phyloP scores from a whole-genome alignment of 2,888 invertebrate species.

The Entomobrya proxima region DNA sequence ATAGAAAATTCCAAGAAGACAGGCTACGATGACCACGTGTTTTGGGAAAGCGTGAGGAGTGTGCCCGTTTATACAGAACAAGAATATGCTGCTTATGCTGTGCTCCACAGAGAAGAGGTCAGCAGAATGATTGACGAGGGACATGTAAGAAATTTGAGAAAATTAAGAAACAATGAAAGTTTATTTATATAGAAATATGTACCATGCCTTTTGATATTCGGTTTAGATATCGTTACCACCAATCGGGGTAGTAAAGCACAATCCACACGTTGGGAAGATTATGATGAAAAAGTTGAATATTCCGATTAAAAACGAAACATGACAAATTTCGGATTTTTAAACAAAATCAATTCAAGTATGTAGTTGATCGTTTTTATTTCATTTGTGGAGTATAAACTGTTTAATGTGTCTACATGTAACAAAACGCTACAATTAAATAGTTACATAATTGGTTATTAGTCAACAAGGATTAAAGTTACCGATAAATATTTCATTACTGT shows the following conservation, averaged over 20 bases:
- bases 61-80: background rate
- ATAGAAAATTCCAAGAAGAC: background rate
- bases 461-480: too few relatives aligned
- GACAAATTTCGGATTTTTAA: too few relatives aligned
- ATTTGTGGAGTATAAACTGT: too few relatives aligned
- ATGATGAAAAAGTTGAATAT: background rate
- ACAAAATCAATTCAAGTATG: too few relatives aligned
- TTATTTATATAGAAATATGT: too few relatives aligned
- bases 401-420: too few relatives aligned
- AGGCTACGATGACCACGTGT: conserved; percentile 29
- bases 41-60: conserved; percentile 14
- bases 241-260: background rate
- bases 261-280: background rate
- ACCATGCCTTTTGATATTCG: background rate
- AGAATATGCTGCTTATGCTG: conserved; percentile 17
- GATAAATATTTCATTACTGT: too few relatives aligned
- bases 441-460: too few relatives aligned
- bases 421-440: too few relatives aligned
- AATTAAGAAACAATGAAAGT: too few relatives aligned
- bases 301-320: background rate
- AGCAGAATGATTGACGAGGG: conserved; percentile 45
- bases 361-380: too few relatives aligned
- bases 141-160: background rate
- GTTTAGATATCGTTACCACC: background rate
- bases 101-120: conserved; percentile 6